Evolutionary conservation across 2,888 invertebrate species (phyloP).

Genomic region (Parapristionchus giblindavisi): DNA sequence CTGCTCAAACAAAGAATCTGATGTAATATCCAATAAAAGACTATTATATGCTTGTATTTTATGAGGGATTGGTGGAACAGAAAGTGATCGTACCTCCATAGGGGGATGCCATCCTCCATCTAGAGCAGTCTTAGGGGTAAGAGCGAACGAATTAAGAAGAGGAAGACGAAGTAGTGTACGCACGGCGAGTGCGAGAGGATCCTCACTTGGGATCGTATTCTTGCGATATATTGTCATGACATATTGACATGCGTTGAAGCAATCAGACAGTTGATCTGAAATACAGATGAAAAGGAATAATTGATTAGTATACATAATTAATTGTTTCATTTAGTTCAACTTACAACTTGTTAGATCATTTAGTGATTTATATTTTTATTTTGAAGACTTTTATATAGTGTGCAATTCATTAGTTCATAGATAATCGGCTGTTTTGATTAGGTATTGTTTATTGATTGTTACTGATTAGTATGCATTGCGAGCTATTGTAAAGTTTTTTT

Average conservation of each 20-base stretch:
- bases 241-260: conserved; percentile 28
- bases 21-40: no score
- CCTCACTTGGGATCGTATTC: not conserved
- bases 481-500: no score
- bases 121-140: conserved; percentile 31
- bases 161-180: conserved; percentile 34
- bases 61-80: not conserved
- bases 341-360: not conserved
- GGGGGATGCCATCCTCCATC: conserved; percentile 31
- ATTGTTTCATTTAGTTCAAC: not conserved
- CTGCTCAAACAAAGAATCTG: conserved; percentile 17
- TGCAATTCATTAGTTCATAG: no score
- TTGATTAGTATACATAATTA: not conserved
- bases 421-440: no score
- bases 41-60: conserved; percentile 5
- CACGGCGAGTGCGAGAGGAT: conserved; percentile 15
- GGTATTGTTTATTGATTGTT: no score
- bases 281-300: not conserved
- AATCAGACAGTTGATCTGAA: conserved; percentile 24
- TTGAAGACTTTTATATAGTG: no score
- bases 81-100: conserved; percentile 1
- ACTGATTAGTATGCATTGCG: no score
- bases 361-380: no score
- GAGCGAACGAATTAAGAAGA: conserved; percentile 33
- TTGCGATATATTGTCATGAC: not conserved